Evolutionary conservation across 2,888 invertebrate species (phyloP), one percentile per base, ranked within the genome.

Genomic region (Chydorus sphaericus): DNA sequence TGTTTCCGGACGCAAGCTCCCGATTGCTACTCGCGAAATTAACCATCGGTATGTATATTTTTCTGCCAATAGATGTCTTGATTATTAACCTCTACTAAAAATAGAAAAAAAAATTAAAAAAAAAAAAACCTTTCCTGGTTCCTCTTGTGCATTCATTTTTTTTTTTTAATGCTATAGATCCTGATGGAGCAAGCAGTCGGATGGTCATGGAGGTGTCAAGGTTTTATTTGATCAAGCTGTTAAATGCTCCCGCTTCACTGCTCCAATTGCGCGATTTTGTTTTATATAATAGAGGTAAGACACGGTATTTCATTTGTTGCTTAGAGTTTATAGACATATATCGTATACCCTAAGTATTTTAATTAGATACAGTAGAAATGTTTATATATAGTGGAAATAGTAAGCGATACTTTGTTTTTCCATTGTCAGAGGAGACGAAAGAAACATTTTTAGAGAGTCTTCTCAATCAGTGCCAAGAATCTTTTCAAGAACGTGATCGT

Each of bases 361-460:
- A n/a, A n/a, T n/a, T n/a, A n/a, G n/a, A n/a, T n/a, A n/a, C n/a
- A 58, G 11, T 29, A 7, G 18, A 16, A 28, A 16, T 16, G 11
- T 20, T 18, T 18, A 18, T 16, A 37, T 31, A 28, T 16, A 18
- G 16, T 23, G 7, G 11, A 31, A 51, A 31, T 28, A 4, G 29
- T 53, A 18, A n/a, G 11, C 11, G 11, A 48, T n/a, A n/a, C 2
- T 3, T n/a, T 20, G 11, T 20, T 20, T n/a, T 11, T 49, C 16
- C 11, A 16, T 20, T 49, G 65, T n/a, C 65, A 77, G 75, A 83
- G 69, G 91, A 91, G 72, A 80, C 80, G 65, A 83, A 83, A 62
- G 86, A 88, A 72, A 90, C 89, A 39, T 91, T 90, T 71, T 75
- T 90, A 64, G 91, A 91, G 73, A 85, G 88, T 36, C 74, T 91